Percentiles rank a stretch among this genome's conserved stretches.
Evolutionary conservation across 2,797 vertebrate species (phyloP).

Genomic region (Onychomys leucogaster): DNA sequence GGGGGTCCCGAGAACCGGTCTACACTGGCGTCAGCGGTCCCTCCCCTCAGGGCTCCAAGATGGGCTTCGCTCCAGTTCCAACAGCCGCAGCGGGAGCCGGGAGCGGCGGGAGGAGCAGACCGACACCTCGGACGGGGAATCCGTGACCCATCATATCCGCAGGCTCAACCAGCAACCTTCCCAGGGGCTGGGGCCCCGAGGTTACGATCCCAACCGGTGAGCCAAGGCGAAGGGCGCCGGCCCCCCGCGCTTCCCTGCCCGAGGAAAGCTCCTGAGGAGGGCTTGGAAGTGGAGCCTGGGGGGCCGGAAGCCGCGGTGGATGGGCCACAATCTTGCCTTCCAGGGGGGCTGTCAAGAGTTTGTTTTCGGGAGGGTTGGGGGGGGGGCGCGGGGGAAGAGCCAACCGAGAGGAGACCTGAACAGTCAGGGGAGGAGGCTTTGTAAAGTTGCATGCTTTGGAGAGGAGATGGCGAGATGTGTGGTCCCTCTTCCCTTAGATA

Average conservation of each 20-base stretch:
- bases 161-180: constrained; percentile 94
- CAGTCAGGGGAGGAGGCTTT: not conserved
- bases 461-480: not conserved
- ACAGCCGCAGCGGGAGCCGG: constrained; percentile 94
- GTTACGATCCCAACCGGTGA: constrained; percentile 94
- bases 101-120: constrained; percentile 93
- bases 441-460: not conserved
- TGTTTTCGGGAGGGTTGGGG: fast-evolving
- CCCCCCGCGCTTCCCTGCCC: not conserved
- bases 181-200: constrained; percentile 86
- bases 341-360: not conserved
- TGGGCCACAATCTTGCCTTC: not conserved
- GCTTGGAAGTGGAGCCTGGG: not conserved
- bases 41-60: constrained; percentile 84
- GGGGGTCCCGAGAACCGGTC: not conserved
- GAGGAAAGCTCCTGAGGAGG: not conserved
- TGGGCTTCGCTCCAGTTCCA: constrained; percentile 91
- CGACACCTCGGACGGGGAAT: constrained; percentile 95
- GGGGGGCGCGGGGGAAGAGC: not conserved
- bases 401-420: not conserved
- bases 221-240: not conserved
- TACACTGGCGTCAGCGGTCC: constrained; percentile 55
- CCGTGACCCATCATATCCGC: constrained; percentile 90
- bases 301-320: not conserved
- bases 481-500: constrained; percentile 86